Evolutionary conservation across 2,113 vertebrate species (phyloP), one percentile per base, ranked within the genome.

Genomic region (Anolis sagrei): DNA sequence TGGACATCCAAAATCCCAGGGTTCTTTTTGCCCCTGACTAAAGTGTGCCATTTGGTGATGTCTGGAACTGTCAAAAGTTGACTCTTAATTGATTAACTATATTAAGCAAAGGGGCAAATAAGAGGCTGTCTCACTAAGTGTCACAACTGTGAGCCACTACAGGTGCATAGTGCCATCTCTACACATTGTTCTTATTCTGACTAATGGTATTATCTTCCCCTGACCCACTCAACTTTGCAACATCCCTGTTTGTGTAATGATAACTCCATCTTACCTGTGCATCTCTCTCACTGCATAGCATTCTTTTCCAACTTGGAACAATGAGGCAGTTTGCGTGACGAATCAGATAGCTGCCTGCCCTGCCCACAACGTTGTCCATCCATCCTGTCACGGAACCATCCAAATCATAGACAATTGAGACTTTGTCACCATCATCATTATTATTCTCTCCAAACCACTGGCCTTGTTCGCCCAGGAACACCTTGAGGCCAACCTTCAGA

Each of bases 381-480:
- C 88, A 90, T 0, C 89, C 95, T 1, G 92, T 90, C 87, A 94
- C 88, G 0, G 93, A 93, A n/a, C 93, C 94, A 0, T 88, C 94
- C 91, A 94, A 86, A 1, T 91, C 95, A 27, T 88, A 93, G 83
- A 91, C 95, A 49, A 95, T n/a, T 1, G 93, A 94, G 4, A 68
- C 87, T 82, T 89, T 93, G 91, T 94, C 94, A 66, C 93, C 90
- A 0, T 94, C 90, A 0, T 94, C 94, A 1, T 79, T 86, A 77
- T 90, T 82, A 0, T 89, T 93, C 34, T 49, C 92, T 79, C 92
- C 93, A 89, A 95, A 95, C 92, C 95, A 94, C 73, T 91, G 87
- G 5, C 89, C 94, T 0, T 44, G 32, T 48, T 68, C 91, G 62
- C 92, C 94, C 90, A 94, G 94, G 85, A 95, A 89, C 19, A 90